These are phyloP conservation scores for Blastobasis lacticolella DNA, from an alignment of 2,888 invertebrate species.

Conservation along the genomic window DNA sequence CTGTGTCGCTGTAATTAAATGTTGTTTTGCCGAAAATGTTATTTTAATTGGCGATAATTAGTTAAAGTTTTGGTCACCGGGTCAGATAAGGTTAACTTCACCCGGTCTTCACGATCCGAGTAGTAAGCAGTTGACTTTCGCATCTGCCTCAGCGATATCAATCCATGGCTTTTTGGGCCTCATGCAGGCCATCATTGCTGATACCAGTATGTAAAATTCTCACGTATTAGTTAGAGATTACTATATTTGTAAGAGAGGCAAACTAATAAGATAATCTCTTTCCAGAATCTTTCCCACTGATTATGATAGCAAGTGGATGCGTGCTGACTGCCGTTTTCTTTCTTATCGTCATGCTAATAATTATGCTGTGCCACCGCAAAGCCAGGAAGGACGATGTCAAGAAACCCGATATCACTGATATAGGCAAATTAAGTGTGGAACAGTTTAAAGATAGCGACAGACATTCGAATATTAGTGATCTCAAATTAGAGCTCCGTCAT, in stretches of 20 bases:
- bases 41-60: no score
- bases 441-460: slow-evolving; percentile 84
- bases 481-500: slow-evolving; percentile 90
- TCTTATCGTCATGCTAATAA: slow-evolving; percentile 84
- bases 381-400: slow-evolving; percentile 68
- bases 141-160: no score
- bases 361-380: slow-evolving; percentile 81
- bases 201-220: no score
- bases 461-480: slow-evolving; percentile 92
- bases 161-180: no score
- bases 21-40: no score
- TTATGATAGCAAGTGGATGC: slow-evolving; percentile 83
- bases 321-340: slow-evolving; percentile 86
- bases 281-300: slow-evolving; percentile 82
- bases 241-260: neutral
- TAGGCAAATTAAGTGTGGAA: slow-evolving; percentile 47
- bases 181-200: no score
- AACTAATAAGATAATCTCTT: slow-evolving; percentile 11
- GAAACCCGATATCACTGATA: slow-evolving; percentile 70
- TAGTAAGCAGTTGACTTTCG: no score
- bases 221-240: no score
- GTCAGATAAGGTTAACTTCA: no score
- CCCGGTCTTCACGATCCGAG: no score
- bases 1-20: no score
- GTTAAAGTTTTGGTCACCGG: no score